Evolutionary conservation across 2,797 vertebrate genomes (phyloP), one percentile per base, ranked within the genome.

Genomic region (Emys orbicularis): DNA sequence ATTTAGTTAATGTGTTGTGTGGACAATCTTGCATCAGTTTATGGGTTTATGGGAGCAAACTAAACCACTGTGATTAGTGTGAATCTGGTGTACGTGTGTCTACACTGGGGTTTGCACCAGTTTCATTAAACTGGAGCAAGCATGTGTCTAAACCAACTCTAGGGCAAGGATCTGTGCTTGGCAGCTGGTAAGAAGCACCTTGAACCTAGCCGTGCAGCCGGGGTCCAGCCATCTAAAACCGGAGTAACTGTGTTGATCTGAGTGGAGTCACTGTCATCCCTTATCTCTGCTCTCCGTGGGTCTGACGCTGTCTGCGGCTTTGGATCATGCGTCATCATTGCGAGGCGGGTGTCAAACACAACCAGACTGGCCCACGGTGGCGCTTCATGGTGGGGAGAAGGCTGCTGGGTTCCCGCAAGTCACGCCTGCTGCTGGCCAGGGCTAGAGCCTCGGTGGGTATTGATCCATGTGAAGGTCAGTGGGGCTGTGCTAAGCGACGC

Each of bases 331-430:
- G 8, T 37, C 61, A n/a, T 65, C 34, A 5, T n/a, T 65, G 61
- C 15, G 8, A 37, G 61, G 18, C 10, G 61, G 59, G 31, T 16
- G 59, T 34, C 61, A 65, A 9, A 65, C 61, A 19, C 61, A 9
- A 65, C 13, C 57, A 61, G 57, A 13, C 29, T 34, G 57, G 57
- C 57, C 57, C 57, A 34, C 61, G 15, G 15, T 9, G 34, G 18
- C 18, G 8, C 34, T 21, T 68, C 49, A 50, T 15, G 13, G 49
- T 8, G n/a, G 18, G n/a, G 19, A 72, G 65, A 72, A 41, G n/a
- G 65, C 19, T 1, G 0, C 65, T 72, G 65, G 21, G n/a, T 72
- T 37, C 65, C n/a, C 18, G 0, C n/a, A 41, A 21, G n/a, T 37
- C 65, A 41, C n/a, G 3, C n/a, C 61, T 68, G 61, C n/a, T 9